These are phyloP conservation scores for Hozukius guyotensis DNA, from an alignment of 2,797 vertebrate species.

Conservation along the genomic window DNA sequence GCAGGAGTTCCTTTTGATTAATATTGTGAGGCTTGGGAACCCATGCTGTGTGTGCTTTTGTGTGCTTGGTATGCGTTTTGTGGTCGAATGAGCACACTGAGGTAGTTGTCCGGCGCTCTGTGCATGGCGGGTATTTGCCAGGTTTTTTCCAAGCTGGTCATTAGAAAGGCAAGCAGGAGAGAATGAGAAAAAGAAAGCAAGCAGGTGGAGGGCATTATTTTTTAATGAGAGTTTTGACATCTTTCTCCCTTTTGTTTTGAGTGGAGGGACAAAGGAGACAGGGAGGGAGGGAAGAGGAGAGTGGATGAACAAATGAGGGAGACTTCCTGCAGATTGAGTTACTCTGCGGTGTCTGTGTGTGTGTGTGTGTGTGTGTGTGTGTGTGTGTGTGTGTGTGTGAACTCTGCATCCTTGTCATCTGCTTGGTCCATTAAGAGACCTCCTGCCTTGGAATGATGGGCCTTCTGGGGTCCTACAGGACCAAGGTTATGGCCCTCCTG, in stretches of 20 bases:
- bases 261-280: slow-evolving; percentile 54
- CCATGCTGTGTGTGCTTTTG: slow-evolving; percentile 20
- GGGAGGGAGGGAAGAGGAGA: slow-evolving; percentile 18
- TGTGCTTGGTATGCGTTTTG: slow-evolving; percentile 9
- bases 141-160: slow-evolving; percentile 60
- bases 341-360: slow-evolving; percentile 35
- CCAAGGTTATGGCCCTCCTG: slow-evolving; percentile 81
- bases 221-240: slow-evolving; percentile 81
- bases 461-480: slow-evolving; percentile 65
- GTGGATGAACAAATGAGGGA: slow-evolving; percentile 37
- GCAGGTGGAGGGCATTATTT: slow-evolving; percentile 80
- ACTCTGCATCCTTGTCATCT: slow-evolving; percentile 80
- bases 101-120: slow-evolving; percentile 20
- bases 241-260: slow-evolving; percentile 63
- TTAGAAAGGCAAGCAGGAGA: slow-evolving; percentile 71
- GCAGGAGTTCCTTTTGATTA: slow-evolving; percentile 60
- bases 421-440: slow-evolving; percentile 75
- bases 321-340: slow-evolving; percentile 77
- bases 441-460: slow-evolving; percentile 66
- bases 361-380: too few relatives aligned
- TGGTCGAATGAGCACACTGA: slow-evolving; percentile 1
- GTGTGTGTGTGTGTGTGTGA: slow-evolving; percentile 60
- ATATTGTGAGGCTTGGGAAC: slow-evolving; percentile 32
- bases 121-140: slow-evolving; percentile 31
- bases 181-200: slow-evolving; percentile 56